phyloP scores from a whole-genome alignment of 2,888 invertebrate species.

The Sminthurinus aureus region DNA sequence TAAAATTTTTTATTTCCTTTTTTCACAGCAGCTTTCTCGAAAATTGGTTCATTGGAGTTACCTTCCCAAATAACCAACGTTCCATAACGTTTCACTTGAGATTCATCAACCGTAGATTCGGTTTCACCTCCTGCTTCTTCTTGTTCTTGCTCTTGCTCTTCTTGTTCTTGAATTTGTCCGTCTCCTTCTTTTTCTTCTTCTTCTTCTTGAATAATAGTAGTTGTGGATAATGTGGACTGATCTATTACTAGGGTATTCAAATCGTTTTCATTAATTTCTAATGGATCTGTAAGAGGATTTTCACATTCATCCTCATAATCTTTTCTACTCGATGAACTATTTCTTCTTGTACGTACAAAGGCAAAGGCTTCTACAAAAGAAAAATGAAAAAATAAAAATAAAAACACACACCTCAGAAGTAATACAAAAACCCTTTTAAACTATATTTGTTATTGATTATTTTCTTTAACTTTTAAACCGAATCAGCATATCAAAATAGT shows the following conservation, averaged over 20 bases:
- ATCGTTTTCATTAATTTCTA: neutral
- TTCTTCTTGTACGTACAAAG: neutral
- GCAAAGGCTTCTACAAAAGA: neutral
- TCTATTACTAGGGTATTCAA: neutral
- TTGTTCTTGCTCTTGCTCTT: neutral
- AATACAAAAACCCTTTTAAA: neutral
- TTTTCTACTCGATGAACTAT: neutral
- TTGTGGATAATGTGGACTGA: neutral
- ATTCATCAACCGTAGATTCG: neutral
- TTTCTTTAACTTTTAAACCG: too few relatives aligned
- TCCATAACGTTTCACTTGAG: neutral
- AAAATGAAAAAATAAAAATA: neutral
- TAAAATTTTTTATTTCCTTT: slow-evolving; percentile 37
- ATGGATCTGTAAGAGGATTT: neutral
- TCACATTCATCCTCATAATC: neutral
- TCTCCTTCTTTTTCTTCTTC: neutral
- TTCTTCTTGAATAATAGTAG: neutral
- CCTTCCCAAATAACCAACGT: slow-evolving; percentile 39
- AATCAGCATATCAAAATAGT: too few relatives aligned
- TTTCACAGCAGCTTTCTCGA: slow-evolving; percentile 16
- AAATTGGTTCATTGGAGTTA: slow-evolving; percentile 23
- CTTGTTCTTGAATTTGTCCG: neutral
- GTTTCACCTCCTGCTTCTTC: neutral
- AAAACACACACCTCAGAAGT: neutral
- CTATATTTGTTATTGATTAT: too few relatives aligned